Evolutionary conservation across 1,140 invertebrate genomes (phyloP), one percentile per base, ranked within the genome.

Genomic region (Aricia agestis): DNA sequence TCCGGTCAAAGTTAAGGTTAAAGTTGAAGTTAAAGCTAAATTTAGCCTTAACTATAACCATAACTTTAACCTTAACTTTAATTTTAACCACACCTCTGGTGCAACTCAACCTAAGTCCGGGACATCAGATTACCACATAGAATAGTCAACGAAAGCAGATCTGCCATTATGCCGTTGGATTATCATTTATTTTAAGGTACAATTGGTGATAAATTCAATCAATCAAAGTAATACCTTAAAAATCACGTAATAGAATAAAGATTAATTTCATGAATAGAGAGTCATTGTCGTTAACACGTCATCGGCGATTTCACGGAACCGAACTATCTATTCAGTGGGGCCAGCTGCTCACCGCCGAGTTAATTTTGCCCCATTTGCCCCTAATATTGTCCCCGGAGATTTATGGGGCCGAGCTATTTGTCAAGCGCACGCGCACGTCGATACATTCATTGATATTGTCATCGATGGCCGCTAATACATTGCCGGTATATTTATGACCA

Each of bases 301-400:
- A 67, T 73, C 77, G 68, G 74, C 73, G 78, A 79, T 79, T 82
- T 78, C 76, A 75, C 74, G 74, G 70, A 77, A 78, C 66, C 71
- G 75, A 75, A 74, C 74, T 76, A 75, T 68, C 71, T 74, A 78
- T 75, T 76, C 69, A 76, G 70, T 73, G 71, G 79, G 74, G 80
- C 76, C 80, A 81, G 78, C 76, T 81, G 80, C 76, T 73, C 67
- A 63, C 57, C 70, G 72, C 71, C 70, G 73, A 81, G 78, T 77
- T 81, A 79, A 79, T 78, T 74, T 74, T 73, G 63, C 73, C 75
- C 78, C 75, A 83, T 83, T 82, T 80, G 67, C 74, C 74, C 69
- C 63, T 75, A 75, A 75, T 77, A 81, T 85, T 67, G 74, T 76
- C 79, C 76, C 73, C 73, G 31, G 76, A 79, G 82, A 86, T 86